Conservation (phyloP, 2,797 vertebrate species). For the Austrolebias charrua region DNA sequence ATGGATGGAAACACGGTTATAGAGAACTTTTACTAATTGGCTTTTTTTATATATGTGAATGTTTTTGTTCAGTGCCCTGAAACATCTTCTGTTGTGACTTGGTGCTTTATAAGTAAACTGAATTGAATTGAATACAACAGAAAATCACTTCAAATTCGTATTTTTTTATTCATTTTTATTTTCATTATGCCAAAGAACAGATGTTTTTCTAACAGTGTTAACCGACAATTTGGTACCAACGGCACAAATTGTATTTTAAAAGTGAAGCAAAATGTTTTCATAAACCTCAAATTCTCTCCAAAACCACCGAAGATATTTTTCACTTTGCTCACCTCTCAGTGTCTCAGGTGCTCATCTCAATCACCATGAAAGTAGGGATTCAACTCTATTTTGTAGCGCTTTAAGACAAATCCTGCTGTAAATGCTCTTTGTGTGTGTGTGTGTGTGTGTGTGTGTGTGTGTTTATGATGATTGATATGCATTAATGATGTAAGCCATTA, state of each 20-base stretch:
- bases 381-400: conserved; percentile 51
- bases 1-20: no score
- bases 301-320: not conserved
- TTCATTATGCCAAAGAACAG: not conserved
- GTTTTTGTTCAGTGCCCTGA: no score
- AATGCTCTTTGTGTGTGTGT: conserved; percentile 20
- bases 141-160: not conserved
- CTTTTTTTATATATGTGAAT: no score
- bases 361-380: conserved; percentile 45
- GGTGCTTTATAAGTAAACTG: no score
- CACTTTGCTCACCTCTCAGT: conserved; percentile 1
- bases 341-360: conserved; percentile 12
- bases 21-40: no score
- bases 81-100: no score
- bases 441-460: conserved; percentile 31
- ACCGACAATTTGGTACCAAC: not conserved
- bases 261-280: no score
- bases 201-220: not conserved
- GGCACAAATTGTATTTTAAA: no score
- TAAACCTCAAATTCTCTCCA: no score
- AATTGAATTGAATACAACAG: no score
- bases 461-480: conserved; percentile 71
- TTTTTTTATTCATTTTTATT: not conserved
- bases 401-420: conserved; percentile 50
- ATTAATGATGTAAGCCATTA: conserved; percentile 75